Base-by-base conservation (phyloP, 2,797 vertebrate genomes). In the Eremophila alpestris region DNA sequence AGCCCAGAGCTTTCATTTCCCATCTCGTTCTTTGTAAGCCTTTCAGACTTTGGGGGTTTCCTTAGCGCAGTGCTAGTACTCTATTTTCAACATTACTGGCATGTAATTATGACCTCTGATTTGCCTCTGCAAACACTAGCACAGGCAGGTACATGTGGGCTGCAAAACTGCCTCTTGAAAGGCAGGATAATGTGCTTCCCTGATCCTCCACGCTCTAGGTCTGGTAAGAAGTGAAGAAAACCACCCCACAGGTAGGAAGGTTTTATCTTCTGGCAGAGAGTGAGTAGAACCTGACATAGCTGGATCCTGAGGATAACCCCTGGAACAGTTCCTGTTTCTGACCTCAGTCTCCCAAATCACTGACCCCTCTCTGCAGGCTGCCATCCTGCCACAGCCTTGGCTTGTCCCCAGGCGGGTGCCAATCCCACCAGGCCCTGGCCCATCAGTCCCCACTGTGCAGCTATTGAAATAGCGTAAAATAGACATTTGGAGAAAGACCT, bases 381-480 rank as follows among this genome's bases (percentile, higher is more conserved):
- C 21, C 30, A 3, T 22, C 45, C 17, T 10, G 2, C 41, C 36
- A 4, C 0, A 0, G 20, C 38, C 40, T 13, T 21, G 7, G 23
- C 18, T 48, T 24, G 21, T 32, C 15, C 30, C 45, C 36, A 11
- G 3, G 30, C 11, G 45, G 7, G 20, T 29, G 38, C 38, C 38
- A 38, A 11, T 38, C 38, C 38, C 38, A 38, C 38, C 38, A 38
- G 38, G 12, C 17, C 10, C 24, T 77, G 23, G 9, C 11, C 11
- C 23, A 7, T 14, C 64, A 73, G 41, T 8, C 13, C 8, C 24
- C 5, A 1, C 34, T 1, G 1, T 1, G 1, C 26, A 64, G 40
- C 55, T 10, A 2, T 27, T 26, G 43, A 45, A 32, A 9, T 12
- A 6, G 7, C 43, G 48, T 87, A 20, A 78, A 56, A 49, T 3